Conservation (phyloP, 2,113 vertebrate genomes). For the Pteruthius melanotis region DNA sequence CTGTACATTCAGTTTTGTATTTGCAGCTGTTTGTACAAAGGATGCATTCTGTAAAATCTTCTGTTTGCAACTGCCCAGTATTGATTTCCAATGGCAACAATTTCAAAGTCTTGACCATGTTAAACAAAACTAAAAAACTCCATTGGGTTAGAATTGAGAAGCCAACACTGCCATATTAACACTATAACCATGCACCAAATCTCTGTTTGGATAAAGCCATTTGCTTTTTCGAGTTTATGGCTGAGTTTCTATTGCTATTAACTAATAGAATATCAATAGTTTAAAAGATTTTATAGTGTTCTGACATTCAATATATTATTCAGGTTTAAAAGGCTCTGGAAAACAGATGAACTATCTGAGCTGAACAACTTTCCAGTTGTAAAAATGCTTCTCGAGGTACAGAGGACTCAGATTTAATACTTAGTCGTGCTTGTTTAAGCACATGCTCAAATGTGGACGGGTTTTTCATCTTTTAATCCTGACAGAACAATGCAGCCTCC, state of each 20-base stretch:
- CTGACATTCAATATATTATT: slow-evolving; percentile 45
- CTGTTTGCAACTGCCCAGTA: not conserved
- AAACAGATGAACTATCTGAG: slow-evolving; percentile 66
- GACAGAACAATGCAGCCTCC: slow-evolving; percentile 34
- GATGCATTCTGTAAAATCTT: not conserved
- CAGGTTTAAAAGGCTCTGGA: slow-evolving; percentile 66
- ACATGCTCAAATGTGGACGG: slow-evolving; percentile 44
- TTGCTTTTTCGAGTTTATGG: slow-evolving; percentile 36
- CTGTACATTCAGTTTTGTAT: not conserved
- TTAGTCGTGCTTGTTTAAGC: slow-evolving; percentile 70
- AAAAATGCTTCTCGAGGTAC: slow-evolving; percentile 63
- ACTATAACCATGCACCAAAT: not conserved
- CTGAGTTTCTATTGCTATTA: slow-evolving; percentile 47
- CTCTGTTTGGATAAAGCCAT: slow-evolving; percentile 50
- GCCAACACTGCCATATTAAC: not conserved
- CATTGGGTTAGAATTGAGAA: not conserved
- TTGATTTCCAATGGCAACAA: not conserved
- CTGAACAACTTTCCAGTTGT: slow-evolving; percentile 70
- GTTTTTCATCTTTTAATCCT: slow-evolving; percentile 58
- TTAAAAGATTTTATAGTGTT: slow-evolving; percentile 64
- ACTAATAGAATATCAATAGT: slow-evolving; percentile 69
- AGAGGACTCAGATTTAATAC: slow-evolving; percentile 65
- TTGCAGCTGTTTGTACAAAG: not conserved
- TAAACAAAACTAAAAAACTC: not conserved
- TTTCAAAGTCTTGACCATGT: not conserved